Base-by-base conservation (phyloP, 1,140 invertebrate species). In the Anthonomus grandis region DNA sequence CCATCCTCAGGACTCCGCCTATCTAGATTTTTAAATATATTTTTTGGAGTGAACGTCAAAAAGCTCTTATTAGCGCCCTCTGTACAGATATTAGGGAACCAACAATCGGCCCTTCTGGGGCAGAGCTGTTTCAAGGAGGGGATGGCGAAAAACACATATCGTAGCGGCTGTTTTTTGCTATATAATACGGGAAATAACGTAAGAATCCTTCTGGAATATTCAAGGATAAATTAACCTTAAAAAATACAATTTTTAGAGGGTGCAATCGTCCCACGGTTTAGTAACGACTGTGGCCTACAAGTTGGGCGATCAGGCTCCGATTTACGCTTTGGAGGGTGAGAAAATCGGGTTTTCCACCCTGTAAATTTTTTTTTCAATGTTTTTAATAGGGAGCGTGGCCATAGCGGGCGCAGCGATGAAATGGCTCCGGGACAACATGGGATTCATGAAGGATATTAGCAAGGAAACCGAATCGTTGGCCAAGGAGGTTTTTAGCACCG, bases 271-370 rank as follows among this genome's bases (percentile, higher is more conserved):
- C 0, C 87, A 94, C 71, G 96, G 96, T 0, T 79, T 99, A 17
- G 70, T 98, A 2, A 98, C 96, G 1, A 98, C 97, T 0, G 87
- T 99, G 2, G 97, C 87, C 0, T 99, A 97, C 77, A 85, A 96
- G 70, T 77, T 98, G 57, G 93, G 94, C 15, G 81, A 83, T 37
- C 76, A 82, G 22, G 84, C 86, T 0, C 80, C 89, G 0, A 80
- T 87, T 1, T 99, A 97, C 74, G 96, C 96, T 13, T 75, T 93
- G 10, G 89, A 97, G 81, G 95, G 95, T 60, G 3, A 13, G 31
- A 13, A 34, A 34, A 34, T 34, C 13, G 31, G 13, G 3, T 34
- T 10, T 34, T 17, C 12, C 41, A 18, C 23, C 9, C 4, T 9
- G n/a, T 48, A 47, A 24, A 0, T 42, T 51, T 19, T 45, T 19